Conservation (phyloP, 2,888 invertebrate species). For the Drosophila pseudotalamancana region DNA sequence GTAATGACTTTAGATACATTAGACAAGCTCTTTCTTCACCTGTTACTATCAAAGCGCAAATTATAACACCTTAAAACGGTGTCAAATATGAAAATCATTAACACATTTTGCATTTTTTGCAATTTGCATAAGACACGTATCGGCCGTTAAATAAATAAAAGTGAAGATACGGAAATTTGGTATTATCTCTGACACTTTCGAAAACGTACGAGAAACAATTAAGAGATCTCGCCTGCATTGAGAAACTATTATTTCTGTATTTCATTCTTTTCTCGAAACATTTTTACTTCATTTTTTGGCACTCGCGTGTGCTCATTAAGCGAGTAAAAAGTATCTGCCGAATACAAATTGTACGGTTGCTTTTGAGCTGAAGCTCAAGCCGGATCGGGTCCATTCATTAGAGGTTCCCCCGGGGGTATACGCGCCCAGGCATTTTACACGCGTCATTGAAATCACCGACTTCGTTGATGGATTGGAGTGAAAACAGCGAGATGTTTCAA, state of each 20-base stretch:
- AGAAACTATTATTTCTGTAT: conserved; percentile 17
- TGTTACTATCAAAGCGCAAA: too few species aligned
- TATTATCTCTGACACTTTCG: conserved; percentile 43
- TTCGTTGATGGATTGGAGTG: conserved; percentile 56
- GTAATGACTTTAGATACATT: too few species aligned
- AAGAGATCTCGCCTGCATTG: conserved; percentile 3
- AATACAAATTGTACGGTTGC: conserved; percentile 58
- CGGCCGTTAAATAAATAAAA: conserved; percentile 41
- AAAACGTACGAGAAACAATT: conserved; percentile 30
- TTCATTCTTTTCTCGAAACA: conserved; percentile 2
- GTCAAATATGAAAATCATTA: too few species aligned
- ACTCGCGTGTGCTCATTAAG: conserved; percentile 34
- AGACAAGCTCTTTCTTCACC: too few species aligned
- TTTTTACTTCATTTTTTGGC: conserved; percentile 2
- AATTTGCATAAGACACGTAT: too few species aligned
- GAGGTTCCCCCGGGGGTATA: conserved; percentile 45
- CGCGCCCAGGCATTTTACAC: conserved; percentile 51
- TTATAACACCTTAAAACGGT: background rate
- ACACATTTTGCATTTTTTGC: too few species aligned
- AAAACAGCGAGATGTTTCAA: conserved; percentile 48
- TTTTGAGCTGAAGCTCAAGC: conserved; percentile 16
- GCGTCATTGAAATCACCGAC: conserved; percentile 43
- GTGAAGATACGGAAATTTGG: conserved; percentile 33
- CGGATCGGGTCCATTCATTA: conserved; percentile 45
- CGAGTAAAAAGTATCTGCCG: conserved; percentile 31